These are phyloP conservation scores for Onychostruthus taczanowskii DNA, from an alignment of 2,113 vertebrate species.

Conservation along the genomic window DNA sequence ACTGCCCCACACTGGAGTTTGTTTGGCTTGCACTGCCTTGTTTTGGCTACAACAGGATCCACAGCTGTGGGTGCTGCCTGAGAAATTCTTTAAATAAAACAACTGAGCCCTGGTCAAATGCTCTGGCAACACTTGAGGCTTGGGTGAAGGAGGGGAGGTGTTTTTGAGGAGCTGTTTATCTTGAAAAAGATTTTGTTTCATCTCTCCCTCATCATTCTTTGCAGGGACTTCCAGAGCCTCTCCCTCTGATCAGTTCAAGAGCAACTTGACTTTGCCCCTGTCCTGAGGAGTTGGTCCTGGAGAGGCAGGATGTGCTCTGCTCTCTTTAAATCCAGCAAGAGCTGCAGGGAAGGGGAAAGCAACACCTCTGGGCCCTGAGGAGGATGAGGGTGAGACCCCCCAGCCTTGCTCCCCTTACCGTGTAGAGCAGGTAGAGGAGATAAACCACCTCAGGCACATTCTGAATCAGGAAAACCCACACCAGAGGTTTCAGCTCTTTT, in stretches of 20 bases:
- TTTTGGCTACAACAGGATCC: not conserved
- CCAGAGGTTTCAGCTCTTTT: constrained; percentile 75
- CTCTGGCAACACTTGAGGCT: not conserved
- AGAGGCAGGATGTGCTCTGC: not conserved
- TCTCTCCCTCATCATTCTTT: not conserved
- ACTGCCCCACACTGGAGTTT: not conserved
- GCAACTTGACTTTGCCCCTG: not conserved
- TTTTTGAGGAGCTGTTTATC: not conserved
- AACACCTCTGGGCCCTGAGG: not conserved
- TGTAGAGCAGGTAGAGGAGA: constrained; percentile 80
- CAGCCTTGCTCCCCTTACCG: constrained; percentile 36
- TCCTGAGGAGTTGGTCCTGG: not conserved
- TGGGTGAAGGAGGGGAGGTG: not conserved
- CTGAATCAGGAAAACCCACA: constrained; percentile 77
- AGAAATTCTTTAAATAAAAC: not conserved
- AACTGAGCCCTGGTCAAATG: not conserved
- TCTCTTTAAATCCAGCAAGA: not conserved
- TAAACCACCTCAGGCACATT: constrained; percentile 79
- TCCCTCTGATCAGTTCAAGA: not conserved
- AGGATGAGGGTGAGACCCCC: not conserved
- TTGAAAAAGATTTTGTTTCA: not conserved
- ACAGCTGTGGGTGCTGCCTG: not conserved
- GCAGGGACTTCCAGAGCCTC: not conserved
- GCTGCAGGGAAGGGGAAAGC: not conserved
- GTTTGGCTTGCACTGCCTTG: not conserved